These are phyloP conservation scores for Ramphastos sulfuratus DNA, from an alignment of 2,113 vertebrate species.

Conservation along the genomic window DNA sequence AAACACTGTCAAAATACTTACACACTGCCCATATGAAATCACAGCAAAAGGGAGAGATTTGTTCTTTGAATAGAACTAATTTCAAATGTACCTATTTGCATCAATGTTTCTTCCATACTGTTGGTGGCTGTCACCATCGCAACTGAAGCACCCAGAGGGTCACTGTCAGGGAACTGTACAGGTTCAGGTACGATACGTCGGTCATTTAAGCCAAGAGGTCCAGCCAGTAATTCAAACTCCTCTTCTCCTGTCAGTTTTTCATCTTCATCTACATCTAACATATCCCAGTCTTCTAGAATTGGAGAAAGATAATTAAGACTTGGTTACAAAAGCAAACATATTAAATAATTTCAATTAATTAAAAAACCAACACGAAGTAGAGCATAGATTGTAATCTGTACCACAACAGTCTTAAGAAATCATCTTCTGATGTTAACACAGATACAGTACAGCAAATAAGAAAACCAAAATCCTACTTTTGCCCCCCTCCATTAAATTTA, in stretches of 20 bases:
- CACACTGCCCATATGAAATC: neutral
- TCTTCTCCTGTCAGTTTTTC: slow-evolving; percentile 96
- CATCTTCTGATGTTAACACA: neutral
- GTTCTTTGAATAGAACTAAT: neutral
- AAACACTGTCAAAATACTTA: neutral
- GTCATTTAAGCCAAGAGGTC: slow-evolving; percentile 91
- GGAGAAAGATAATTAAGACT: neutral
- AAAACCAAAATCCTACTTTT: neutral
- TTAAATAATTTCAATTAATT: neutral
- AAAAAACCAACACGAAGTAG: neutral
- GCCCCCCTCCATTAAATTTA: neutral
- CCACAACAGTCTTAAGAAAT: neutral
- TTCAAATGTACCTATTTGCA: slow-evolving; percentile 89
- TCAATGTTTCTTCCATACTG: slow-evolving; percentile 96
- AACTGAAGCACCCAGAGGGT: slow-evolving; percentile 92
- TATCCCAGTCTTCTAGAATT: slow-evolving; percentile 96
- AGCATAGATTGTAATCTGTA: neutral
- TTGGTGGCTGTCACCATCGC: slow-evolving; percentile 98
- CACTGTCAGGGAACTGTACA: slow-evolving; percentile 95
- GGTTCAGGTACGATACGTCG: slow-evolving; percentile 90
- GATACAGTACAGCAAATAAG: neutral
- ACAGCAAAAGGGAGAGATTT: neutral
- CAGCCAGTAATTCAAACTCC: slow-evolving; percentile 93
- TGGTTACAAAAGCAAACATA: neutral
- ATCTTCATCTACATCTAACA: slow-evolving; percentile 95